Base-by-base conservation (phyloP, 2,797 vertebrate species). In the Acanthurus tractus region DNA sequence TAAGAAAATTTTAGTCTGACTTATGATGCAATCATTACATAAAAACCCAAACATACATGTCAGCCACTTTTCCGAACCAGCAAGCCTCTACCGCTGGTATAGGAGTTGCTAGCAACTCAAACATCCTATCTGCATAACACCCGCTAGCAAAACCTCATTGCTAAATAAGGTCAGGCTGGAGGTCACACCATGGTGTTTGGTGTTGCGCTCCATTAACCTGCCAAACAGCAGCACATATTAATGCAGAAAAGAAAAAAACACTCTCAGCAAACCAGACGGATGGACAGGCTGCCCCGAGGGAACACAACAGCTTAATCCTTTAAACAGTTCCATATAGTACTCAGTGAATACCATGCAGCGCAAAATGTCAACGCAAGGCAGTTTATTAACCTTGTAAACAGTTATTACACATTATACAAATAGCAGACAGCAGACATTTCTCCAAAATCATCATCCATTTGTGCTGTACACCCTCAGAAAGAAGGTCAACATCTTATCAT, bases 401-500 rank as follows among this genome's bases (percentile, higher is more conserved):
- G 85, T 88, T 80, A 88, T 85, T 89, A 81, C 55, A 84, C 66
- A 81, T 76, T 82, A 78, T 78, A 85, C 65, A 80, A 77, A 87
- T 40, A 71, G 67, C 59, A 77, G 76, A 79, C 34, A 53, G 70
- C 53, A 86, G 66, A 83, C 55, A 63, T 55, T 63, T 69, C 50
- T 53, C 64, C 48, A 66, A 84, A 83, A 82, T 79, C 79, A 59
- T 67, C 55, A 65, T 73, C 74, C 79, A 79, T 65, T 82, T 76
- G 74, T 85, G 77, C 45, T 9, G 45, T 46, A 59, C 83, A 73
- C 49, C 45, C 38, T 72, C 49, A 64, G 66, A 74, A 86, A 86
- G 83, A 91, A 94, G 93, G 92, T 93, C 92, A 92, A 78, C 74
- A 70, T 89, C 92, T 92, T 94, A 92, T 94, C 93, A 88, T 88